phyloP scores from a whole-genome alignment of 2,113 vertebrate genomes.

The Ancistrus triradiatus region DNA sequence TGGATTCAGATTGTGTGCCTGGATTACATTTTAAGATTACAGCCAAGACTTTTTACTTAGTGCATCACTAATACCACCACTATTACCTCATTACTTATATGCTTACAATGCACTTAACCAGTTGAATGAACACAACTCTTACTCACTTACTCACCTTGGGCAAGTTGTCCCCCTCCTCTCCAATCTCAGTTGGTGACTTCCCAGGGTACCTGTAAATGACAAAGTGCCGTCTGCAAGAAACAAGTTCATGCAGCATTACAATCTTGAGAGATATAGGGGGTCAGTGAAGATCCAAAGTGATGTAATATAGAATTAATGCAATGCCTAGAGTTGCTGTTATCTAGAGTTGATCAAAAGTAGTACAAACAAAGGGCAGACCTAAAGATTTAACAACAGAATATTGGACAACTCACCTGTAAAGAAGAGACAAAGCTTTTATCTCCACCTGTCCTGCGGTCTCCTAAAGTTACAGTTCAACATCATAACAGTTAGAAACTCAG shows the following conservation, averaged over 20 bases:
- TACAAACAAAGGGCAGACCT: neutral
- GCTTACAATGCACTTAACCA: too few relatives aligned
- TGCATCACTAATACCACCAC: too few relatives aligned
- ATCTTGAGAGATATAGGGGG: neutral
- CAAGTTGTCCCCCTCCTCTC: conserved; percentile 77
- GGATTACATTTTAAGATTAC: too few relatives aligned
- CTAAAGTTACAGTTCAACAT: conserved; percentile 63
- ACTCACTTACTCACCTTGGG: conserved; percentile 75
- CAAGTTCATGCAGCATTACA: conserved; percentile 4
- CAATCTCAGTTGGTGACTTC: conserved; percentile 79
- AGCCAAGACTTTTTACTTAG: too few relatives aligned
- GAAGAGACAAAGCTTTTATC: conserved; percentile 85
- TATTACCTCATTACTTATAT: too few relatives aligned
- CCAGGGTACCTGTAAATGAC: conserved; percentile 88
- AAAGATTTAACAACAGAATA: neutral
- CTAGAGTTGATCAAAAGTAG: too few relatives aligned
- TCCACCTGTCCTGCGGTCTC: conserved; percentile 94
- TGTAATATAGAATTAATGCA: neutral
- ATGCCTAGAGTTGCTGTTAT: neutral
- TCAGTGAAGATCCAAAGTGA: neutral
- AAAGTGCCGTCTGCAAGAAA: conserved; percentile 76
- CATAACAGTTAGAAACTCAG: too few relatives aligned
- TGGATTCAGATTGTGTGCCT: too few relatives aligned
- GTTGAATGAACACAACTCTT: neutral
- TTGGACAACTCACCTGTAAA: conserved; percentile 75